phyloP scores from a whole-genome alignment of 2,888 invertebrate genomes.

The Phaonia tiefii region DNA sequence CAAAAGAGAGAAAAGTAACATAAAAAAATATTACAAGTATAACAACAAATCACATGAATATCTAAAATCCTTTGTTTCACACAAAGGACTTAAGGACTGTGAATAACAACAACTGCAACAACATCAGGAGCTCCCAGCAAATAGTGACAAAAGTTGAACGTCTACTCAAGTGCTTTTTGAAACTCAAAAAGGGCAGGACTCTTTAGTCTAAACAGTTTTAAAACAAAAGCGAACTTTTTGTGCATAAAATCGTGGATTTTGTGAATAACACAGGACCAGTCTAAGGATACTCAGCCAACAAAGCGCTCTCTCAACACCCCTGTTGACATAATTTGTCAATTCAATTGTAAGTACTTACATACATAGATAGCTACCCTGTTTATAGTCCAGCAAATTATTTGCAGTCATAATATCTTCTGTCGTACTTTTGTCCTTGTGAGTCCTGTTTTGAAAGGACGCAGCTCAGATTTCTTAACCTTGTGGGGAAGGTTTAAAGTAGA shows the following conservation, averaged over 20 bases:
- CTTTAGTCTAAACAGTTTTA: too few species aligned
- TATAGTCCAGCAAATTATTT: too few species aligned
- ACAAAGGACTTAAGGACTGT: slow-evolving; percentile 62
- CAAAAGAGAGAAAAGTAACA: slow-evolving; percentile 63
- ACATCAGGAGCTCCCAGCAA: slow-evolving; percentile 1
- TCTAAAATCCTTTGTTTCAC: slow-evolving; percentile 55
- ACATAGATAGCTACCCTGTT: too few species aligned
- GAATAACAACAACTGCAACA: slow-evolving; percentile 27
- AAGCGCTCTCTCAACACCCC: neutral
- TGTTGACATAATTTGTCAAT: slow-evolving; percentile 15
- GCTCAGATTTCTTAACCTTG: too few species aligned
- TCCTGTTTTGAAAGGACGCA: too few species aligned
- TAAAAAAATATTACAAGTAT: slow-evolving; percentile 4
- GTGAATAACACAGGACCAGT: neutral
- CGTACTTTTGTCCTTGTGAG: too few species aligned
- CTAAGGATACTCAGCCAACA: neutral
- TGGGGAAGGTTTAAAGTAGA: too few species aligned
- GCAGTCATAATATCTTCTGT: too few species aligned
- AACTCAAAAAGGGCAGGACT: too few species aligned
- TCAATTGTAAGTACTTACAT: slow-evolving; percentile 25
- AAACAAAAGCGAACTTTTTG: slow-evolving; percentile 25
- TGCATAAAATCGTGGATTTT: slow-evolving; percentile 7
- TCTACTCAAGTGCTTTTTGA: too few species aligned
- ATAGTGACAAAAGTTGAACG: slow-evolving; percentile 28
- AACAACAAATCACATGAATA: slow-evolving; percentile 54